phyloP scores from a whole-genome alignment of 1,140 invertebrate species.

The Calycopis cecrops region DNA sequence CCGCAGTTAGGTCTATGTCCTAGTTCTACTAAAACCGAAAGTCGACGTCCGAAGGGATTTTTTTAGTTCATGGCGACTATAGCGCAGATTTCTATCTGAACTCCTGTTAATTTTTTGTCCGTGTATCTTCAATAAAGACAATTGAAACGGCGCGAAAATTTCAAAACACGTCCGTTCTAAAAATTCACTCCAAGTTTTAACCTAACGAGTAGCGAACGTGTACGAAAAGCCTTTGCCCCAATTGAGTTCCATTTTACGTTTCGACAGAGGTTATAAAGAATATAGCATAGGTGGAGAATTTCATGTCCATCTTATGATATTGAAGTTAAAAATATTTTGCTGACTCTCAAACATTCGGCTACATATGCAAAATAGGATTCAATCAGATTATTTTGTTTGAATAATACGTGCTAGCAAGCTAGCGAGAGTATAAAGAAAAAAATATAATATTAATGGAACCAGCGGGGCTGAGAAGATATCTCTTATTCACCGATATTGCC shows the following conservation, averaged over 20 bases:
- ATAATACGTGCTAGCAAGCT: too few relatives aligned
- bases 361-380: too few relatives aligned
- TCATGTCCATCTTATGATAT: conserved; percentile 15
- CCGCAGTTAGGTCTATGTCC: too few relatives aligned
- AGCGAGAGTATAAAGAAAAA: too few relatives aligned
- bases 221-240: conserved; percentile 16
- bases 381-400: too few relatives aligned
- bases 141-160: conserved; percentile 9
- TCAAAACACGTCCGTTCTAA: conserved; percentile 11
- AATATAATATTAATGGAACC: too few relatives aligned
- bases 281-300: conserved; percentile 28
- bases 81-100: conserved; percentile 1
- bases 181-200: conserved; percentile 23
- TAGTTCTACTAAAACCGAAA: too few relatives aligned
- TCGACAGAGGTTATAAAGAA: conserved; percentile 22
- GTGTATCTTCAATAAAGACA: conserved; percentile 9
- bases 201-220: conserved; percentile 23
- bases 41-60: too few relatives aligned
- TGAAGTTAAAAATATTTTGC: neutral
- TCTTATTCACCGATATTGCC: too few relatives aligned
- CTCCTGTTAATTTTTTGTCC: conserved; percentile 2
- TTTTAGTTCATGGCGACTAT: neutral
- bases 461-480: too few relatives aligned
- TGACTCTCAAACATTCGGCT: too few relatives aligned
- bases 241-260: conserved; percentile 27